A percentile compares a stretch with the other conserved stretches of the same genome.
These are phyloP conservation scores for Lypha dubia DNA, from an alignment of 2,888 invertebrate genomes.

Conservation along the genomic window DNA sequence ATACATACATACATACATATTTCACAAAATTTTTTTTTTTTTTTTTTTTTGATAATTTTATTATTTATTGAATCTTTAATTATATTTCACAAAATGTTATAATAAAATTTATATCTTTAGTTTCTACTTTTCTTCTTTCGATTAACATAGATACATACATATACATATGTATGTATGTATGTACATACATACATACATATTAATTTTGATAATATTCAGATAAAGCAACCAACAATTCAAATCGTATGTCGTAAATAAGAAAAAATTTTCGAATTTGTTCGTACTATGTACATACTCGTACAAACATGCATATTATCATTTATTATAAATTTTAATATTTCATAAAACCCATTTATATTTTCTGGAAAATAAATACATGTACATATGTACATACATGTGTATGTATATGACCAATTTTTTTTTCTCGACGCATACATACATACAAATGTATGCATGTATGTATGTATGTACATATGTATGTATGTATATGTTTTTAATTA, in stretches of 20 bases:
- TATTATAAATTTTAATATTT: too few relatives aligned
- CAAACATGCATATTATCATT: too few relatives aligned
- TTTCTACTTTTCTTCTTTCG: neutral
- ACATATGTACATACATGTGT: neutral
- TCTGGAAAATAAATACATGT: slow-evolving; percentile 43
- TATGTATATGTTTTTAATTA: slow-evolving; percentile 16
- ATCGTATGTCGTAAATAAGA: neutral
- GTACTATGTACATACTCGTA: slow-evolving; percentile 38
- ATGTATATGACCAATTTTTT: slow-evolving; percentile 12
- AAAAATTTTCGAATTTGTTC: slow-evolving; percentile 23
- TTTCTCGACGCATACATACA: slow-evolving; percentile 20
- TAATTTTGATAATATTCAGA: slow-evolving; percentile 17
- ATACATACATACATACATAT: neutral
- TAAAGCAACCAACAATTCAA: slow-evolving; percentile 12
- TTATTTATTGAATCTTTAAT: too few relatives aligned
- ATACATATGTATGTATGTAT: too few relatives aligned
- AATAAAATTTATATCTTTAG: slow-evolving; percentile 10
- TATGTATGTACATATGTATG: neutral
- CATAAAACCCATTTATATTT: slow-evolving; percentile 54
- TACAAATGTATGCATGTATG: neutral
- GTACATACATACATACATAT: too few relatives aligned
- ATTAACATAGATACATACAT: too few relatives aligned
- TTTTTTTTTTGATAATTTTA: too few relatives aligned
- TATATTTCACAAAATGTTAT: neutral
- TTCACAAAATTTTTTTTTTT: too few relatives aligned